These are phyloP conservation scores for Hylia prasina DNA, from an alignment of 2,113 vertebrate species.

Conservation along the genomic window DNA sequence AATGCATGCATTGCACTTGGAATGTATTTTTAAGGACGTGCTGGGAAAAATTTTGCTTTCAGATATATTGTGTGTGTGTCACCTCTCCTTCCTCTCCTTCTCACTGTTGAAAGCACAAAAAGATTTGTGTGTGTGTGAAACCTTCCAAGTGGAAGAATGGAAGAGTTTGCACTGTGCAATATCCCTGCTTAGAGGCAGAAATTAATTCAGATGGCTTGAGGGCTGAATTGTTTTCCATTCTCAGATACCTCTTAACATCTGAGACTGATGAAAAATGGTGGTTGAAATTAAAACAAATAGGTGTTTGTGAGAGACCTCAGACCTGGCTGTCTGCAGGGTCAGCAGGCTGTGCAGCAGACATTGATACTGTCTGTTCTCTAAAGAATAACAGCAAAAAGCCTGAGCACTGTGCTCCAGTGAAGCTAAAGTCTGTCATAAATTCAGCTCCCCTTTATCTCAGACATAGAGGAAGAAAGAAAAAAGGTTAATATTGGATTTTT, in stretches of 20 bases:
- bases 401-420: not conserved
- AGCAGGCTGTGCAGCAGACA: not conserved
- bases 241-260: not conserved
- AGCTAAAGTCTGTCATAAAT: not conserved
- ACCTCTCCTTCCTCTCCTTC: not conserved
- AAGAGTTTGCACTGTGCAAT: not conserved
- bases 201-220: not conserved
- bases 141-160: not conserved
- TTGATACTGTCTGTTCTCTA: not conserved
- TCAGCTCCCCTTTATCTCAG: not conserved
- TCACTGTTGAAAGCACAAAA: not conserved
- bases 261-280: not conserved
- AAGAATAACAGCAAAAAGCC: not conserved
- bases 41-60: not conserved
- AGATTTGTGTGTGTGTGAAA: not conserved
- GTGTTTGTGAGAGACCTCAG: not conserved
- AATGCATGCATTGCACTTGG: not conserved
- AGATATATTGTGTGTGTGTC: not conserved
- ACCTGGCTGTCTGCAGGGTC: not conserved
- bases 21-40: not conserved
- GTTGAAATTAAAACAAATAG: slow-evolving; percentile 1
- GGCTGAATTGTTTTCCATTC: not conserved
- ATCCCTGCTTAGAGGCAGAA: not conserved
- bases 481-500: not conserved
- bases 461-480: not conserved